Percentiles rank a stretch among this genome's conserved stretches.
Conservation (phyloP, 2,797 vertebrate genomes). For the Danionella dracula region DNA sequence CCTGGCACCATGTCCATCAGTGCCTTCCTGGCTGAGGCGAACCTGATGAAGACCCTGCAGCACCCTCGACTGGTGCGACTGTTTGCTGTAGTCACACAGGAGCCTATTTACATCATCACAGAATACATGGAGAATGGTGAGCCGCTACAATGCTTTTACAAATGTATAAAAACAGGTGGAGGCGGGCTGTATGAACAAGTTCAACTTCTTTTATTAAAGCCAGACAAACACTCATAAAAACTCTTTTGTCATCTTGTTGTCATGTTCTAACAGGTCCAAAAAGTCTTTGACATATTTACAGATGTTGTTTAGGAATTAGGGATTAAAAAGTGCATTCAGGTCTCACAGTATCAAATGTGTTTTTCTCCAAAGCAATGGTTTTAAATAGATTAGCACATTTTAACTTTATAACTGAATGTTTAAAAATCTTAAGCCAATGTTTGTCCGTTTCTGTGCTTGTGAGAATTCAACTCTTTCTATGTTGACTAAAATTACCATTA, state of each 20-base stretch:
- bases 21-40: conserved; percentile 92
- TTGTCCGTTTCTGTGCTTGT: no score
- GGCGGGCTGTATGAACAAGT: not conserved
- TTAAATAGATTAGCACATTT: no score
- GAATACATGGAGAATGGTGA: conserved; percentile 99
- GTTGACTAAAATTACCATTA: no score
- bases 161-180: not conserved
- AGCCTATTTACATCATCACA: conserved; percentile 94
- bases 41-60: conserved; percentile 96
- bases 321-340: no score
- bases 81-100: conserved; percentile 92
- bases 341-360: no score
- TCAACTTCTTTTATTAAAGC: not conserved
- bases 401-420: no score
- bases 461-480: no score
- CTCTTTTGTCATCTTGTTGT: not conserved
- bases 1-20: conserved; percentile 89
- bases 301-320: no score
- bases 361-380: no score
- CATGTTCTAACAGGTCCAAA: conserved; percentile 18
- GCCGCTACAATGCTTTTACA: conserved; percentile 37
- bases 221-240: not conserved
- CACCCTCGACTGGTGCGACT: conserved; percentile 85
- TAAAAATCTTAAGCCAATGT: no score
- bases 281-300: no score